These are phyloP conservation scores for Aphelenchoides besseyi DNA, from an alignment of 1,140 invertebrate genomes.

Conservation along the genomic window DNA sequence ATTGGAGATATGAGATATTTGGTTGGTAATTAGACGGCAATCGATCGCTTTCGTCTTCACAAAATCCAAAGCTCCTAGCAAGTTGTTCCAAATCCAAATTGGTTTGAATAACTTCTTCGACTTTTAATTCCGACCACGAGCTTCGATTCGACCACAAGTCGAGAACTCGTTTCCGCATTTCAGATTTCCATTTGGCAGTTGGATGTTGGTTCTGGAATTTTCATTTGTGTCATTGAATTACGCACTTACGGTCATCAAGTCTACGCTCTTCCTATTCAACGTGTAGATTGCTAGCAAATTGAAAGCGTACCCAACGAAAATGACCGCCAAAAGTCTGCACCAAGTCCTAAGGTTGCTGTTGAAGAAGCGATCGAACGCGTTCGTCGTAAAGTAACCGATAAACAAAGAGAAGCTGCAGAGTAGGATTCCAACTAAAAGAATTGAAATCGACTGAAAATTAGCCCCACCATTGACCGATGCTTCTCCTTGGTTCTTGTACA, in stretches of 20 bases:
- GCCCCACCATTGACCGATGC: background rate
- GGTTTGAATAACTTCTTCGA: background rate
- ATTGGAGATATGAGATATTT: background rate
- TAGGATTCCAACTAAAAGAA: background rate
- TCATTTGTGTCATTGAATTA: background rate
- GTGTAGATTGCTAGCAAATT: background rate
- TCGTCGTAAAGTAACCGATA: background rate
- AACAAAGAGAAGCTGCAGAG: background rate
- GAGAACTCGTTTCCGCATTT: background rate
- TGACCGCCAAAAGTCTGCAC: background rate
- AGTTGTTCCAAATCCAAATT: background rate
- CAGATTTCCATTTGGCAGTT: background rate
- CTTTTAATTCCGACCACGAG: background rate
- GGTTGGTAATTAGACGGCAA: background rate
- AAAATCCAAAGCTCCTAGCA: background rate
- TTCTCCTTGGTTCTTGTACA: background rate
- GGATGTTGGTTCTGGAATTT: background rate
- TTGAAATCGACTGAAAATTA: background rate
- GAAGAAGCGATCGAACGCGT: background rate
- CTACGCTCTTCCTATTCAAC: background rate
- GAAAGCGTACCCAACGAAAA: background rate
- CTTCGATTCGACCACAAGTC: background rate
- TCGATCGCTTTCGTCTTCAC: conserved; percentile 3
- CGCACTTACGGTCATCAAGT: background rate
- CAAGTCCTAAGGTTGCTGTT: background rate